Base-by-base conservation (phyloP, 2,113 vertebrate genomes). In the Gnathonemus longibarbis region DNA sequence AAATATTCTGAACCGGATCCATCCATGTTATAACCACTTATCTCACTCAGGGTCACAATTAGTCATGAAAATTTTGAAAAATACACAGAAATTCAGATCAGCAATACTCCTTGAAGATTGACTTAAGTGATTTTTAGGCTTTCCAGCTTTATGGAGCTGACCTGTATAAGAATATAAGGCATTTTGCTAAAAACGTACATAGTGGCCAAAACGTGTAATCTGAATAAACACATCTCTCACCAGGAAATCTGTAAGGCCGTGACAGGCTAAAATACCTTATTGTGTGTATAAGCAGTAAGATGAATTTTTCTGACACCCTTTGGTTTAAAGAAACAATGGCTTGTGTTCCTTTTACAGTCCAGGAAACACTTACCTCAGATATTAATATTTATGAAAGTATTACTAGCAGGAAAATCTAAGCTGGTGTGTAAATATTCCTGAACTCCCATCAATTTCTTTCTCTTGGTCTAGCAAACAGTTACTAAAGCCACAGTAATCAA, bases 371-470 rank as follows among this genome's bases (percentile, higher is more conserved):
- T 89, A 85, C 35, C 80, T 27, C n/a, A 21, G 42, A 39, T 84
- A 89, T 89, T 89, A 84, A 85, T 89, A 89, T 89, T 84, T 85
- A 89, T 89, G 77, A 85, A 84, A 56, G 77, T 46, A 62, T 89
- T 62, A 58, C 80, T 45, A 66, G 39, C 24, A 48, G 52, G 2
- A 39, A 84, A 62, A 62, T 31, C 48, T 45, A 21, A 45, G 52
- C 77, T 56, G 35, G 3, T 35, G n/a, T 46, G 39, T 74, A 89
- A 74, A 89, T 35, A 80, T 50, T 49, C 31, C n/a, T 10, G 10
- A 39, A 42, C 52, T 62, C 52, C 77, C 89, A 89, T 58, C 77
- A 84, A 21, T 56, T 35, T 84, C 19, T 84, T 85, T 46, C 77
- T 85, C 50, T 84, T 48, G 80, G 89, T 84, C 89, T 52, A 85